phyloP scores from a whole-genome alignment of 1,140 invertebrate genomes.

The Drosophila persimilis region DNA sequence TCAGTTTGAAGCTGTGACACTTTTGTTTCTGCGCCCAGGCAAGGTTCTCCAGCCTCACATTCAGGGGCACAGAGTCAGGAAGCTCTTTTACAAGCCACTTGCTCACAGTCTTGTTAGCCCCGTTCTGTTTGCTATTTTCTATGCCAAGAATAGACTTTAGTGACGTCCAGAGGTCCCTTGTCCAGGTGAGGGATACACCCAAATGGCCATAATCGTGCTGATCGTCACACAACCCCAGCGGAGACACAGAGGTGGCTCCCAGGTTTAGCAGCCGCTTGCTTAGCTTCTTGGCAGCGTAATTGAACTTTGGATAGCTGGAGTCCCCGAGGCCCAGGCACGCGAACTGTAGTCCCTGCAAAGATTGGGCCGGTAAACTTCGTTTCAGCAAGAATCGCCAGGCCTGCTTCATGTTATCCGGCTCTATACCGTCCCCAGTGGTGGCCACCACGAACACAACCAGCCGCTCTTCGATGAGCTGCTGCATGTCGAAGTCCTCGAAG shows the following conservation, averaged over 20 bases:
- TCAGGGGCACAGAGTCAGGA: neutral
- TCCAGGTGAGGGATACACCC: constrained; percentile 92
- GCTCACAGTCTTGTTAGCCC: neutral
- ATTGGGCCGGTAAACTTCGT: constrained; percentile 89
- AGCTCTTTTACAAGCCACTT: constrained; percentile 35
- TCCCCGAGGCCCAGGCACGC: constrained; percentile 97
- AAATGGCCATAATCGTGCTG: constrained; percentile 97
- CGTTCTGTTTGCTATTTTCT: constrained; percentile 18
- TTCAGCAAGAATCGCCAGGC: constrained; percentile 96
- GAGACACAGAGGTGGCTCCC: constrained; percentile 88
- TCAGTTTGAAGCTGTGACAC: constrained; percentile 64
- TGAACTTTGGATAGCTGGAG: constrained; percentile 98
- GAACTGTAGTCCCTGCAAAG: constrained; percentile 87
- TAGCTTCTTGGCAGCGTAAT: constrained; percentile 97
- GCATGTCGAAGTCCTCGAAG: constrained; percentile 92
- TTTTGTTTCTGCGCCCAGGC: constrained; percentile 75
- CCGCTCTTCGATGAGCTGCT: constrained; percentile 88
- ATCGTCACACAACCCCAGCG: constrained; percentile 94
- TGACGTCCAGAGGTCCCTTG: constrained; percentile 87
- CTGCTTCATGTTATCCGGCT: constrained; percentile 97
- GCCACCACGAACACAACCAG: constrained; percentile 95
- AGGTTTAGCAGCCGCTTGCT: constrained; percentile 91
- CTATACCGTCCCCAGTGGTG: constrained; percentile 98
- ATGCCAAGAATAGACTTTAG: constrained; percentile 32
- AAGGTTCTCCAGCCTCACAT: constrained; percentile 69